Percentiles rank a stretch among this genome's conserved stretches.
phyloP scores from a whole-genome alignment of 2,888 invertebrate genomes.

The Boloria euphrosyne region DNA sequence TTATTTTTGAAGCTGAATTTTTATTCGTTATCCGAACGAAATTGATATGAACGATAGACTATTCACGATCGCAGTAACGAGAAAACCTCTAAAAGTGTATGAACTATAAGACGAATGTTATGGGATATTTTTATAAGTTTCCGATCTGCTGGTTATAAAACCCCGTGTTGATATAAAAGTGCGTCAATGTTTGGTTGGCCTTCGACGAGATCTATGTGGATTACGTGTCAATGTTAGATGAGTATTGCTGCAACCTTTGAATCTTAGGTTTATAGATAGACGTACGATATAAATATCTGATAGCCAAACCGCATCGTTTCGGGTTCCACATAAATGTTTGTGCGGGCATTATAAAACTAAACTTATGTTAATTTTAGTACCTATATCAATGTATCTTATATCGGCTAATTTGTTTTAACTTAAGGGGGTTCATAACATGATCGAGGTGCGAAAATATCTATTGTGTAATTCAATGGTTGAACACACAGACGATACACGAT shows the following conservation, averaged over 20 bases:
- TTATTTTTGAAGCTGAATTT: constrained; percentile 35
- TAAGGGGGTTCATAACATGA: background rate
- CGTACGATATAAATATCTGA: constrained; percentile 38
- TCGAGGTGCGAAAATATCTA: background rate
- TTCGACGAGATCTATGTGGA: constrained; percentile 45
- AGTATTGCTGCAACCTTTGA: constrained; percentile 35
- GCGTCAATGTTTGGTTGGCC: constrained; percentile 59
- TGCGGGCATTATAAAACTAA: background rate
- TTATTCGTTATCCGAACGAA: constrained; percentile 27
- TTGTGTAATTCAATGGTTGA: background rate
- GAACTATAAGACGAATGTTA: constrained; percentile 35
- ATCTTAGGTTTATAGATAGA: constrained; percentile 37
- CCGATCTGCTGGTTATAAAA: constrained; percentile 65
- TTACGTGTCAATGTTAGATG: constrained; percentile 44
- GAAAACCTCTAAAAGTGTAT: constrained; percentile 30
- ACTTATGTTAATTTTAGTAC: background rate
- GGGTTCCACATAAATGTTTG: constrained; percentile 17
- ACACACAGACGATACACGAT: background rate
- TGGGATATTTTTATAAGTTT: constrained; percentile 65
- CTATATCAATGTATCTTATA: background rate
- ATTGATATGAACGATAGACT: constrained; percentile 27
- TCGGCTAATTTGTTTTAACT: background rate
- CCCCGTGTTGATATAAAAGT: constrained; percentile 55
- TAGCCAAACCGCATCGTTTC: constrained; percentile 33
- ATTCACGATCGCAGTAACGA: constrained; percentile 24